Evolutionary conservation across 1,140 invertebrate genomes (phyloP).

Genomic region (Planococcus citri): DNA sequence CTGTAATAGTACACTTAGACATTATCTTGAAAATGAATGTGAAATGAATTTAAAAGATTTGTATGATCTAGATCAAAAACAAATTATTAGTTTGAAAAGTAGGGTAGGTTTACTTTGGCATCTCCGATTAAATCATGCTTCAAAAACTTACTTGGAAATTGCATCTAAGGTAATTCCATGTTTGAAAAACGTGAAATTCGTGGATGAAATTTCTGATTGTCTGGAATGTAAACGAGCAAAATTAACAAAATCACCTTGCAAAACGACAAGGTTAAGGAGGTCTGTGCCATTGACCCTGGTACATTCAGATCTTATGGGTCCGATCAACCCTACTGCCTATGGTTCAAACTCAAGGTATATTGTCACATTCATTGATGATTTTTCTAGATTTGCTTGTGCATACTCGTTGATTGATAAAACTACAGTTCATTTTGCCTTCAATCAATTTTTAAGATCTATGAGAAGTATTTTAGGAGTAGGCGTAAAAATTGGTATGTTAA

Average conservation of each 20-base stretch:
- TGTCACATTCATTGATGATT: neutral
- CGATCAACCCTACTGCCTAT: too few relatives aligned
- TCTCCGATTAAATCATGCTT: neutral
- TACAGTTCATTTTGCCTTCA: neutral
- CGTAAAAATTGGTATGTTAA: neutral
- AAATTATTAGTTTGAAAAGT: neutral
- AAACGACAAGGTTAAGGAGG: neutral
- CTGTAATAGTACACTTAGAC: neutral
- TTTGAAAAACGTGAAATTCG: neutral
- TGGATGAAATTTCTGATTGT: neutral
- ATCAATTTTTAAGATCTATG: neutral
- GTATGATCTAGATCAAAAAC: neutral
- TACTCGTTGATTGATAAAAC: neutral
- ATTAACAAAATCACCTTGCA: neutral
- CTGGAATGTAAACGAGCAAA: neutral
- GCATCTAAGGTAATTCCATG: neutral
- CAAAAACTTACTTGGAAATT: neutral
- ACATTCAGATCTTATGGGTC: neutral
- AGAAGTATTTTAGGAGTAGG: neutral
- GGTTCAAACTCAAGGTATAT: neutral
- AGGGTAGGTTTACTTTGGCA: neutral
- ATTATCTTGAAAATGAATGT: neutral
- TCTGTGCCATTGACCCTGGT: neutral
- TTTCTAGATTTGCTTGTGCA: neutral
- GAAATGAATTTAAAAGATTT: neutral